These are phyloP conservation scores for Gallinago media DNA, from an alignment of 2,113 vertebrate species.

Conservation along the genomic window DNA sequence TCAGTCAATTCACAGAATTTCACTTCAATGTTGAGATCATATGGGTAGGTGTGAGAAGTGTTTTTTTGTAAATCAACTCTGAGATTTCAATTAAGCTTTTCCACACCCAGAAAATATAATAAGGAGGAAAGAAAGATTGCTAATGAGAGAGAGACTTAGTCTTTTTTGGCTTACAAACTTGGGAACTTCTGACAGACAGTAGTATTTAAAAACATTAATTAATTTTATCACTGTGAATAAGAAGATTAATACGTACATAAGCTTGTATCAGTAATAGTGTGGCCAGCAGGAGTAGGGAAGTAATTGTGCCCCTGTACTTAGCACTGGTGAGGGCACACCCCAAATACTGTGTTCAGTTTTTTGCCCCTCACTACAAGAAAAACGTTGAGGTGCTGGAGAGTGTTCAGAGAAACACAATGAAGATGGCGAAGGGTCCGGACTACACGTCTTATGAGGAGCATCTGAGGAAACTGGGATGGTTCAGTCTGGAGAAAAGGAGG, in stretches of 20 bases:
- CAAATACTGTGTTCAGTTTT: rapidly evolving
- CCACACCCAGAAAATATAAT: not conserved
- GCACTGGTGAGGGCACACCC: not conserved
- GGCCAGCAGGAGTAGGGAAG: not conserved
- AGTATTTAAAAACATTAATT: not conserved
- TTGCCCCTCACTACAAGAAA: not conserved
- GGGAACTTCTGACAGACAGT: not conserved
- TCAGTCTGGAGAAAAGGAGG: not conserved
- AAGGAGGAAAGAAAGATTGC: not conserved
- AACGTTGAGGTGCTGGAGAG: rapidly evolving
- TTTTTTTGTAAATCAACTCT: not conserved
- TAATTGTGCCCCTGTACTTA: rapidly evolving
- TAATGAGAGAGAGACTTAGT: not conserved
- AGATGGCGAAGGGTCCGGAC: not conserved
- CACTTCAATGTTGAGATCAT: not conserved
- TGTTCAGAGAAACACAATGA: rapidly evolving
- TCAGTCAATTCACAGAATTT: not conserved
- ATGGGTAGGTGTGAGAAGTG: not conserved
- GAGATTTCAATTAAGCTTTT: not conserved
- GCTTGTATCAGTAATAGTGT: not conserved
- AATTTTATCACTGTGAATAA: not conserved
- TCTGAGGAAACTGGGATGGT: not conserved
- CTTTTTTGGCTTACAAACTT: not conserved
- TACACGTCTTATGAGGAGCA: rapidly evolving
- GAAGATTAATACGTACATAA: not conserved